These are phyloP conservation scores for Parochlus steinenii DNA, from an alignment of 2,888 invertebrate species.

Conservation along the genomic window DNA sequence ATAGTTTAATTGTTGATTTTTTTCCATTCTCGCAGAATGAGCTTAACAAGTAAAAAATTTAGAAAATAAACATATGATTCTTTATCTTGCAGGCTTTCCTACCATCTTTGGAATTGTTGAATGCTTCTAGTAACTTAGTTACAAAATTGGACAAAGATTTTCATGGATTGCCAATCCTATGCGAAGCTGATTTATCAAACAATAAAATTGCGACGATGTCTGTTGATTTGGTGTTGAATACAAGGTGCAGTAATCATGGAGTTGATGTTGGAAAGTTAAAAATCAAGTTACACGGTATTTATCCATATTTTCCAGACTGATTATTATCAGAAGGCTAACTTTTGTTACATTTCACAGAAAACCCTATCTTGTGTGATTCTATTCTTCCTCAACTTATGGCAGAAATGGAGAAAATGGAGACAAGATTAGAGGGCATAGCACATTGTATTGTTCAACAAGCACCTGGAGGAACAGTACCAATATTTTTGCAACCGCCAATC, in stretches of 20 bases:
- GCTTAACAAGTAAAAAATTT: neutral
- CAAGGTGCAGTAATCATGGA: slow-evolving; percentile 62
- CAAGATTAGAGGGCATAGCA: slow-evolving; percentile 51
- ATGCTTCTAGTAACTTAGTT: slow-evolving; percentile 61
- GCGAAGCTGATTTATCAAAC: slow-evolving; percentile 61
- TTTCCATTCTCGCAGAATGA: slow-evolving; percentile 2
- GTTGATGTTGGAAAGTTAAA: slow-evolving; percentile 45
- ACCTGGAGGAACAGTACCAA: slow-evolving; percentile 25
- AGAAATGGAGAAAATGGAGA: slow-evolving; percentile 52
- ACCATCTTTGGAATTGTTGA: slow-evolving; percentile 56
- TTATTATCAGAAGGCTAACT: neutral
- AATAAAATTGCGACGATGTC: slow-evolving; percentile 59
- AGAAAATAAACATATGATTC: neutral
- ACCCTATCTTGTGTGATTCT: slow-evolving; percentile 65
- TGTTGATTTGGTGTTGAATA: slow-evolving; percentile 59
- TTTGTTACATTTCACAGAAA: slow-evolving; percentile 39
- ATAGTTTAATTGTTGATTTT: slow-evolving; percentile 3
- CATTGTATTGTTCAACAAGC: slow-evolving; percentile 32
- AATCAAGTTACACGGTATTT: slow-evolving; percentile 63
- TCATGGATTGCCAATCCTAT: slow-evolving; percentile 64
- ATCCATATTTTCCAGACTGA: slow-evolving; percentile 4
- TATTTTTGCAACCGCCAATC: slow-evolving; percentile 16
- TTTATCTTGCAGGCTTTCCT: slow-evolving; percentile 49
- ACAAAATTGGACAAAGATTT: slow-evolving; percentile 62
- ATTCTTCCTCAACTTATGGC: slow-evolving; percentile 51